Evolutionary conservation across 2,888 invertebrate genomes (phyloP).

Genomic region (Zele albiditarsus): DNA sequence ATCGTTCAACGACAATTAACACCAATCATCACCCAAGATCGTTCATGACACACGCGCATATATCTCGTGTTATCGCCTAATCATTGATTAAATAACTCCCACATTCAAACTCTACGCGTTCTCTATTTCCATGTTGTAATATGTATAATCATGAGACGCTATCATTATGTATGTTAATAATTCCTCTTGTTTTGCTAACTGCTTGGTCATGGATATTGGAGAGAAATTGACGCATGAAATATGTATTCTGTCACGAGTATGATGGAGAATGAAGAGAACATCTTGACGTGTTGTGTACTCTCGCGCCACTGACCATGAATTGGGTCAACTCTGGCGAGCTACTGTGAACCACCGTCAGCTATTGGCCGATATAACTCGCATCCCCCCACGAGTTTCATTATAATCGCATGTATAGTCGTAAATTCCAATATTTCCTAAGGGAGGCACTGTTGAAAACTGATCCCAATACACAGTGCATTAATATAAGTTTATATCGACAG

Average conservation of each 20-base stretch:
- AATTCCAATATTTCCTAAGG: background rate
- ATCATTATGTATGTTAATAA: no score
- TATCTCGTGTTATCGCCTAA: background rate
- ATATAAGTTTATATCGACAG: background rate
- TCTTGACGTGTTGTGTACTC: slow-evolving; percentile 13
- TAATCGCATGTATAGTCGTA: background rate
- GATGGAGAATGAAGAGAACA: background rate
- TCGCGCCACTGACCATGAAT: slow-evolving; percentile 37
- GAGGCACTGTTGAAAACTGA: background rate
- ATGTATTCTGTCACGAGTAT: background rate
- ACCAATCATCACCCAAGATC: slow-evolving; percentile 49
- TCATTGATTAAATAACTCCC: background rate
- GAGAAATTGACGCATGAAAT: background rate
- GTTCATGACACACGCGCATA: background rate
- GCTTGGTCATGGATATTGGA: background rate
- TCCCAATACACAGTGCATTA: background rate
- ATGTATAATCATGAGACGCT: background rate
- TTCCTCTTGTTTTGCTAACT: no score
- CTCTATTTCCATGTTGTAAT: background rate
- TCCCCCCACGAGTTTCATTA: slow-evolving; percentile 3
- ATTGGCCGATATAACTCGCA: slow-evolving; percentile 2
- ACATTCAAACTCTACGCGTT: background rate
- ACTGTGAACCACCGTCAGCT: background rate
- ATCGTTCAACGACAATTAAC: slow-evolving; percentile 48
- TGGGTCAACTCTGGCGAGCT: slow-evolving; percentile 10